Evolutionary conservation across 2,888 invertebrate species (phyloP).

Genomic region (Slavum lentiscoides): DNA sequence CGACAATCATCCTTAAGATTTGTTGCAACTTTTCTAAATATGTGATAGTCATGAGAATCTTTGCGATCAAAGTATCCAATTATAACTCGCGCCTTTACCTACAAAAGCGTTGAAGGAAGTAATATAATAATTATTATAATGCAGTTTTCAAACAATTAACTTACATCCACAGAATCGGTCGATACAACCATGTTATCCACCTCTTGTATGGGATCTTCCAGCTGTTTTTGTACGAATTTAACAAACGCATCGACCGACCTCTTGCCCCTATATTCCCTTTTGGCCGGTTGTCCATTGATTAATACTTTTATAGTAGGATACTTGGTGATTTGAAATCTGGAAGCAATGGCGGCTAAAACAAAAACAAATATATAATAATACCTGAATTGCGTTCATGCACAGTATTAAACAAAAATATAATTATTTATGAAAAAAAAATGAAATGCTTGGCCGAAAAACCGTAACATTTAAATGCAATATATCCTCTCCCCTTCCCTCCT

Average conservation of each 20-base stretch:
- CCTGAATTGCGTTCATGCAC: no score
- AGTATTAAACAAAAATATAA: no score
- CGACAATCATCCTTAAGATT: slow-evolving; percentile 80
- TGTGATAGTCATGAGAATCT: slow-evolving; percentile 79
- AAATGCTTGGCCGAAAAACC: no score
- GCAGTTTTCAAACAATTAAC: slow-evolving; percentile 3
- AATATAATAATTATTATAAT: no score
- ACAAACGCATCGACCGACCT: slow-evolving; percentile 88
- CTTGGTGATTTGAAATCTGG: slow-evolving; percentile 93
- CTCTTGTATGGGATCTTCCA: slow-evolving; percentile 82
- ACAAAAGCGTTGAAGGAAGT: slow-evolving; percentile 54
- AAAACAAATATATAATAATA: not conserved
- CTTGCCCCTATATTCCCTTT: slow-evolving; percentile 86
- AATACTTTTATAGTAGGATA: slow-evolving; percentile 97
- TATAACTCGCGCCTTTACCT: slow-evolving; percentile 72
- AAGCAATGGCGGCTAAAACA: slow-evolving; percentile 71
- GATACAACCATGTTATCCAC: slow-evolving; percentile 65
- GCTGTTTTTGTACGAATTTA: slow-evolving; percentile 84
- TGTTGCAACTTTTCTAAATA: slow-evolving; percentile 66
- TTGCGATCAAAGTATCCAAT: slow-evolving; percentile 87
- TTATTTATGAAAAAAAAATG: no score
- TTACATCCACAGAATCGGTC: slow-evolving; percentile 31
- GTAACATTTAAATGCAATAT: no score
- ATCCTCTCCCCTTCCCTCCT: no score
- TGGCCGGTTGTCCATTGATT: slow-evolving; percentile 85